These are phyloP conservation scores for Marmota monax DNA, from an alignment of 2,113 vertebrate species.

Conservation along the genomic window DNA sequence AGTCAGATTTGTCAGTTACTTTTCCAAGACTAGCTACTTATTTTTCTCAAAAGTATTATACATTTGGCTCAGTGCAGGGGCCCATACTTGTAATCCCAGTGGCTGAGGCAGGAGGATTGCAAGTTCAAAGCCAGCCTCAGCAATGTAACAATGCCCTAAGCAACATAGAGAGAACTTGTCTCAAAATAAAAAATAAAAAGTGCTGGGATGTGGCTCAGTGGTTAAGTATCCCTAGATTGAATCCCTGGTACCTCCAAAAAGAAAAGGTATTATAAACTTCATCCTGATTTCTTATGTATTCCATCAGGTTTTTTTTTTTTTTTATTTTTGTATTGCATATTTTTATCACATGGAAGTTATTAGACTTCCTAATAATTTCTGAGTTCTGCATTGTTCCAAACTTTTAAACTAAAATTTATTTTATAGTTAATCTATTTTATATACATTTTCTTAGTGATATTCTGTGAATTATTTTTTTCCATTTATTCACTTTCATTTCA, in stretches of 20 bases:
- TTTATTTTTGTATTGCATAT: neutral
- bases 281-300: neutral
- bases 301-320: neutral
- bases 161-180: too few relatives aligned
- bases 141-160: too few relatives aligned
- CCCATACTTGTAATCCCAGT: too few relatives aligned
- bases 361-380: neutral
- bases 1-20: conserved; percentile 3
- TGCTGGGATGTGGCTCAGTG: too few relatives aligned
- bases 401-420: conserved; percentile 56
- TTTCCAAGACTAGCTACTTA: neutral
- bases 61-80: too few relatives aligned
- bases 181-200: too few relatives aligned
- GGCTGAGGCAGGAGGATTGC: too few relatives aligned
- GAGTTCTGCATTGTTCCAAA: conserved; percentile 31
- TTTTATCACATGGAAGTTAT: neutral
- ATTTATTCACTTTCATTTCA: conserved; percentile 35
- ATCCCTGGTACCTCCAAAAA: too few relatives aligned
- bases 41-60: neutral
- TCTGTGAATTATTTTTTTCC: neutral
- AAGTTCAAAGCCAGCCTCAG: too few relatives aligned
- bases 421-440: neutral
- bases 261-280: neutral
- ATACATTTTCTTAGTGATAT: conserved; percentile 35
- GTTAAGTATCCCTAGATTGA: too few relatives aligned